phyloP scores from a whole-genome alignment of 2,113 vertebrate species.

The Symphodus melops region DNA sequence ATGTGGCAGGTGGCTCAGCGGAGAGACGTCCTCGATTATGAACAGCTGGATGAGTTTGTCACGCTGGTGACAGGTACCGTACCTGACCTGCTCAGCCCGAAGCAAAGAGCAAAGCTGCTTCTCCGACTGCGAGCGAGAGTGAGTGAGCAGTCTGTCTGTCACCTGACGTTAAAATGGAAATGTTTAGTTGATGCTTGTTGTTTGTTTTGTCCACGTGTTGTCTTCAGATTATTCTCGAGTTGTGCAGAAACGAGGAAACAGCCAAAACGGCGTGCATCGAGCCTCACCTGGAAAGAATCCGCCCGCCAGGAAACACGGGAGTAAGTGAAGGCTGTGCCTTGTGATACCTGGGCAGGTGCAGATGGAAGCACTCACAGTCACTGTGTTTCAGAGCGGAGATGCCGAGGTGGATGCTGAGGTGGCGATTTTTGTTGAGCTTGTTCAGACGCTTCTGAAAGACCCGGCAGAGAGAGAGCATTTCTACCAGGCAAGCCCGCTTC shows the following conservation, averaged over 20 bases:
- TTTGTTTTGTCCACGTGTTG: background rate
- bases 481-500: conserved; percentile 56
- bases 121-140: conserved; percentile 82
- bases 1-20: conserved; percentile 77
- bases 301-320: conserved; percentile 51
- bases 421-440: conserved; percentile 65
- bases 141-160: conserved; percentile 14
- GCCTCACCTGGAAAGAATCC: conserved; percentile 67
- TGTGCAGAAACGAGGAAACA: conserved; percentile 62
- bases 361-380: background rate
- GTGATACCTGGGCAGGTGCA: background rate
- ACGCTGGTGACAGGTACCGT: conserved; percentile 66
- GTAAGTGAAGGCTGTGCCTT: conserved; percentile 38
- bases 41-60: conserved; percentile 79
- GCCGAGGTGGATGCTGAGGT: conserved; percentile 73
- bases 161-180: background rate
- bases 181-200: too few species aligned
- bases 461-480: conserved; percentile 70
- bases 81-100: conserved; percentile 79
- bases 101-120: conserved; percentile 80
- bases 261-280: conserved; percentile 48
- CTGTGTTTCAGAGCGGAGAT: conserved; percentile 66
- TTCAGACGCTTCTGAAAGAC: conserved; percentile 70
- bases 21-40: conserved; percentile 70
- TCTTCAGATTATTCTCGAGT: conserved; percentile 69